A percentile compares a stretch with the other conserved stretches of the same genome.
Conservation (phyloP, 2,113 vertebrate genomes). For the Arothron firmamentum region DNA sequence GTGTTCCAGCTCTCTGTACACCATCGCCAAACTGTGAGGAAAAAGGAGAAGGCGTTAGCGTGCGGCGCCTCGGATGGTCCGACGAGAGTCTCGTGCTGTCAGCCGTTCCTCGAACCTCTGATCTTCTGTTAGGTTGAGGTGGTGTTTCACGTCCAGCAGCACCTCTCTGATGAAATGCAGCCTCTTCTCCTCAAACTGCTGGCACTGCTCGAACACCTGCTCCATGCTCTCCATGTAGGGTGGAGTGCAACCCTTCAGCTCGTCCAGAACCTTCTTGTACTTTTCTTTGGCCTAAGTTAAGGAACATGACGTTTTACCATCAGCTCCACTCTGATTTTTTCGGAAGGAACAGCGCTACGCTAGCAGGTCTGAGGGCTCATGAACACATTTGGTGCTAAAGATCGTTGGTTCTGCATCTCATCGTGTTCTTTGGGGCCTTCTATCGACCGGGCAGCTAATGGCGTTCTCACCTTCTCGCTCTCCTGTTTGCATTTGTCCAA, state of each 20-base stretch:
- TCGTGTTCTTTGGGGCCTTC: too few relatives aligned
- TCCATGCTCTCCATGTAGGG: constrained; percentile 96
- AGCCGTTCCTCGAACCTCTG: constrained; percentile 77
- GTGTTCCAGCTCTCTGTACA: constrained; percentile 89
- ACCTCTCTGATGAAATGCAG: constrained; percentile 90
- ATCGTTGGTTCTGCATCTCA: too few relatives aligned
- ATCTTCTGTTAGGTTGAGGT: constrained; percentile 90
- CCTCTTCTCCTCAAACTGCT: constrained; percentile 95
- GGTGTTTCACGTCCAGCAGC: constrained; percentile 90
- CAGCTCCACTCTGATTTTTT: not conserved
- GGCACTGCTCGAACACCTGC: constrained; percentile 89
- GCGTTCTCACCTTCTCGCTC: constrained; percentile 82
- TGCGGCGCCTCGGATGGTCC: too few relatives aligned
- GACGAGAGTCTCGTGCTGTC: not conserved
- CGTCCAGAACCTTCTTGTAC: constrained; percentile 90
- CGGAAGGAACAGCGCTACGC: not conserved
- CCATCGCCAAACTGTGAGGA: constrained; percentile 78
- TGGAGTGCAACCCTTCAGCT: constrained; percentile 86
- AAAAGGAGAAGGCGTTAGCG: not conserved
- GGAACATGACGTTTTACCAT: constrained; percentile 14
- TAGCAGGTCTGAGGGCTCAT: not conserved
- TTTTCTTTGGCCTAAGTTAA: constrained; percentile 87
- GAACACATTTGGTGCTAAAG: not conserved
- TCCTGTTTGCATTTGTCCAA: constrained; percentile 95
- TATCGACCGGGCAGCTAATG: not conserved